Conservation (phyloP, 2,113 vertebrate genomes). For the Pomatostomus ruficeps region DNA sequence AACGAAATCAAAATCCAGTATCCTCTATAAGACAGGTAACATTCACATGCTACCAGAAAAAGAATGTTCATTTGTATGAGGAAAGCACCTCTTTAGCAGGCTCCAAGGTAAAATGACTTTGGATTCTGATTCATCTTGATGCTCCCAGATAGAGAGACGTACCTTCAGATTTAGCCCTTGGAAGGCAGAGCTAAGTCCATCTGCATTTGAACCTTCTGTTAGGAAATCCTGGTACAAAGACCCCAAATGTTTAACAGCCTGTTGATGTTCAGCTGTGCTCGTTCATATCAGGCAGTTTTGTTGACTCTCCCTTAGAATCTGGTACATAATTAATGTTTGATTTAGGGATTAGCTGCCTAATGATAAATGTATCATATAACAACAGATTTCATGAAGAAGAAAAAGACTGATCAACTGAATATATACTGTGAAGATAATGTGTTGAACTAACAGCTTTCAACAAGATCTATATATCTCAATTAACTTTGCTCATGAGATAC, state of each 20-base stretch:
- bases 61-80: background rate
- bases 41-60: background rate
- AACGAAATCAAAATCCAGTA: background rate
- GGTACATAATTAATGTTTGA: background rate
- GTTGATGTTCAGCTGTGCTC: background rate
- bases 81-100: background rate
- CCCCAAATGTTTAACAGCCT: background rate
- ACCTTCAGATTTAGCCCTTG: background rate
- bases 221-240: background rate
- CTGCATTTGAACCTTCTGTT: background rate
- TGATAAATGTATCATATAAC: background rate
- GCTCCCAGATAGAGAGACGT: background rate
- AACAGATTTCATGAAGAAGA: background rate
- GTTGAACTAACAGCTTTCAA: background rate
- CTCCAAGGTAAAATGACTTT: background rate
- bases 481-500: background rate
- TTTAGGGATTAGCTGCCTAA: background rate
- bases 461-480: background rate
- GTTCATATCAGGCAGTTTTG: background rate
- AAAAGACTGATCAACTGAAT: background rate
- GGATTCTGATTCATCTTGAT: background rate
- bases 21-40: background rate
- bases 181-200: background rate
- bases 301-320: background rate
- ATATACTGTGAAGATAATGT: background rate